Conservation (phyloP, 2,797 vertebrate species). For the Cirrhinus molitorella region DNA sequence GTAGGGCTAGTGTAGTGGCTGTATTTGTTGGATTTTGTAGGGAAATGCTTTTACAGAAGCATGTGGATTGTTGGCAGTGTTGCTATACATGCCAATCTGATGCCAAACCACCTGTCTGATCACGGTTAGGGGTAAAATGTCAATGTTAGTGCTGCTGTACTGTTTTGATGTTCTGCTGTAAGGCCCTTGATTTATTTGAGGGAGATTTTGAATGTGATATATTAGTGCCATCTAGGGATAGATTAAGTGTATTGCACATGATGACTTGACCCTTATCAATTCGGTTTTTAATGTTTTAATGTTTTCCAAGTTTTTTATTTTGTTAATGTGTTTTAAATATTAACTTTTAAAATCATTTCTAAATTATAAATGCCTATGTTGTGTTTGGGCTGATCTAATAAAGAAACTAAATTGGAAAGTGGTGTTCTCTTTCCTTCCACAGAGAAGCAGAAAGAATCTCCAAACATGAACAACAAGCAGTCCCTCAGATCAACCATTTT, state of each 20-base stretch:
- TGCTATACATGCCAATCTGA: background rate
- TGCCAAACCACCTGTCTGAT: background rate
- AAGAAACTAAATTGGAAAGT: too few species aligned
- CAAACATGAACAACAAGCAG: conserved; percentile 82
- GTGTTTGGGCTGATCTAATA: background rate
- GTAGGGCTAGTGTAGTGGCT: conserved; percentile 17
- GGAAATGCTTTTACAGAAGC: background rate
- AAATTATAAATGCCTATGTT: background rate
- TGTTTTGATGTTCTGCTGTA: background rate
- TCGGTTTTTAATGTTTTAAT: background rate
- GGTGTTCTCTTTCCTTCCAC: conserved; percentile 17
- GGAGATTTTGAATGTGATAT: background rate
- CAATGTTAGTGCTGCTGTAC: conserved; percentile 2
- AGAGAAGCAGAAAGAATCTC: conserved; percentile 82
- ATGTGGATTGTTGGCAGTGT: background rate
- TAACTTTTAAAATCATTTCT: background rate
- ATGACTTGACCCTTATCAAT: background rate
- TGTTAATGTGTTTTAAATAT: background rate
- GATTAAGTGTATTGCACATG: background rate
- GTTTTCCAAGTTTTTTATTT: background rate
- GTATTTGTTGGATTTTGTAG: background rate
- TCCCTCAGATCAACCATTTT: conserved; percentile 87
- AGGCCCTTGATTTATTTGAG: background rate
- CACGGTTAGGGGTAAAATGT: background rate
- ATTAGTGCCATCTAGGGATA: conserved; percentile 48